Evolutionary conservation across 2,888 invertebrate species (phyloP).

Genomic region (Ornithoptera alexandrae): DNA sequence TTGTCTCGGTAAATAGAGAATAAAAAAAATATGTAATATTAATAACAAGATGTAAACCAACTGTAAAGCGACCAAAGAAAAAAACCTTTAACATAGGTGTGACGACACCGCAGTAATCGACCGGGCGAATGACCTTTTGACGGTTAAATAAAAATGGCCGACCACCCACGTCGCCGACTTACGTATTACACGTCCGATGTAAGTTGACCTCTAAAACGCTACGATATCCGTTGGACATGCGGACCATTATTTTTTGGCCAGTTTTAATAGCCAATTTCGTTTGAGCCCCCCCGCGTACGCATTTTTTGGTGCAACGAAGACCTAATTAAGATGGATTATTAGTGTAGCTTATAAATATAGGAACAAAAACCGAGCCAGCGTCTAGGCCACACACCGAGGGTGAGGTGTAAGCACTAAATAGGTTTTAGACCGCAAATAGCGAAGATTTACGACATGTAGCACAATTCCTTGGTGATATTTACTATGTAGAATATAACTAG

Average conservation of each 20-base stretch:
- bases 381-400: conserved; percentile 43
- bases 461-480: conserved; percentile 20
- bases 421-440: conserved; percentile 42
- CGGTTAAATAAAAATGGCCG: conserved; percentile 65
- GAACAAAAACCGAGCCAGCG: conserved; percentile 29
- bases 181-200: conserved; percentile 39
- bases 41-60: conserved; percentile 41
- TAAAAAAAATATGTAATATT: conserved; percentile 13
- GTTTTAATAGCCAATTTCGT: conserved; percentile 19
- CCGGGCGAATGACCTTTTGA: conserved; percentile 70
- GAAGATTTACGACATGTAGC: conserved; percentile 33
- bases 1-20: conserved; percentile 26
- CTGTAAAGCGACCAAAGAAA: conserved; percentile 45
- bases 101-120: conserved; percentile 52
- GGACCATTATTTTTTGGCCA: conserved; percentile 21
- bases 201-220: conserved; percentile 37
- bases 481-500: not conserved
- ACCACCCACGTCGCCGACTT: conserved; percentile 66
- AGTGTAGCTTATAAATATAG: conserved; percentile 34
- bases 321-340: conserved; percentile 28
- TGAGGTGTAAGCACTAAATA: conserved; percentile 42
- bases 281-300: conserved; percentile 18
- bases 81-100: conserved; percentile 53
- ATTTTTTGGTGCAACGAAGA: conserved; percentile 19
- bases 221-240: conserved; percentile 24